Evolutionary conservation across 1,140 invertebrate genomes (phyloP).

Genomic region (Nylanderia fulva): DNA sequence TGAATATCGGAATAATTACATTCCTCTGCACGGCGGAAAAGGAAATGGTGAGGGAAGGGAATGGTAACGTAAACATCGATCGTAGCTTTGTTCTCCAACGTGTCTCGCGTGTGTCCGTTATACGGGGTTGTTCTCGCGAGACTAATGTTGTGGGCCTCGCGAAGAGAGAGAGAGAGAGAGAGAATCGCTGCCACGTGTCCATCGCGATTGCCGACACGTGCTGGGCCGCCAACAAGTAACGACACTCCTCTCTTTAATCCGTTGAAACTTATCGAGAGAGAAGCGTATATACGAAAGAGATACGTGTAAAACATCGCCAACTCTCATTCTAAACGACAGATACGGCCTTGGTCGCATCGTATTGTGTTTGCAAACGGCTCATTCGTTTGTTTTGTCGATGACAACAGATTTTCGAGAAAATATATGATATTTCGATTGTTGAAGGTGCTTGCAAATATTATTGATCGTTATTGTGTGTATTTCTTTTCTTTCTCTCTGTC

Average conservation of each 20-base stretch:
- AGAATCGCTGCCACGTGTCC: conserved; percentile 5
- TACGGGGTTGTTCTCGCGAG: conserved; percentile 15
- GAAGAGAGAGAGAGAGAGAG: background rate
- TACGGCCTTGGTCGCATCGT: background rate
- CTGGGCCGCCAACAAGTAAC: background rate
- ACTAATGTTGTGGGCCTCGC: conserved; percentile 30
- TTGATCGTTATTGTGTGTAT: too few relatives aligned
- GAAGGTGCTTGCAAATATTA: too few relatives aligned
- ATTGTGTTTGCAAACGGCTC: conserved; percentile 19
- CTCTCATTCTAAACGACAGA: background rate
- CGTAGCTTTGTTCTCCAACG: conserved; percentile 11
- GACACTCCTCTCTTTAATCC: background rate
- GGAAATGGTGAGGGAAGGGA: background rate
- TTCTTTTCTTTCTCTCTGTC: too few relatives aligned
- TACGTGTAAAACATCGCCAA: background rate
- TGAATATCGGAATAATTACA: conserved; percentile 52
- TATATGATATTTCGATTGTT: background rate
- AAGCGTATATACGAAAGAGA: background rate
- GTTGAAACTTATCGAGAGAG: conserved; percentile 38
- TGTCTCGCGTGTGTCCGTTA: background rate
- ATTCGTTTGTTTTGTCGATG: background rate
- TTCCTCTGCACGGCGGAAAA: background rate
- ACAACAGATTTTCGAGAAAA: background rate
- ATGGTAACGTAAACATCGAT: conserved; percentile 37
- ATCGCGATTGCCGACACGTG: conserved; percentile 14